Conservation (phyloP, 2,113 vertebrate species). For the Zosterops hypoxanthus region DNA sequence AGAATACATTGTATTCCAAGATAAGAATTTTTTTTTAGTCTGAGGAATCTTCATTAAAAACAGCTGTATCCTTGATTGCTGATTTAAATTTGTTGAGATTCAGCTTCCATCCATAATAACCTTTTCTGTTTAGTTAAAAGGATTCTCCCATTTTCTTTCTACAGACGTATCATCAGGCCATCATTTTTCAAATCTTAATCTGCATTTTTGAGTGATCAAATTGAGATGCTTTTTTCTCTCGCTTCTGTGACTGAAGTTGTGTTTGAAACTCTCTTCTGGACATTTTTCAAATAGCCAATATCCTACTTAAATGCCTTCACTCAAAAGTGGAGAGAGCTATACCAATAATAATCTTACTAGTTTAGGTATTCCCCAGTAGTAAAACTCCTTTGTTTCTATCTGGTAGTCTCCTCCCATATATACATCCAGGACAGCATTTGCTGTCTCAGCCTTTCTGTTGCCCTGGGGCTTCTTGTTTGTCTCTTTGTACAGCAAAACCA, state of each 20-base stretch:
- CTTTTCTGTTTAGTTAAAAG: neutral
- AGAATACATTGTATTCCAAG: neutral
- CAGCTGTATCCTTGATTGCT: neutral
- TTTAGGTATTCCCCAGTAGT: neutral
- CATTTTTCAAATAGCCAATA: neutral
- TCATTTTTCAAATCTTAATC: neutral
- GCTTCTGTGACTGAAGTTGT: neutral
- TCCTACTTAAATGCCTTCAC: neutral
- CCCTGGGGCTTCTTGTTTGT: neutral
- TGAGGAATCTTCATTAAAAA: neutral
- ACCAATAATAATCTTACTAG: neutral
- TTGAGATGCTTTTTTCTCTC: neutral
- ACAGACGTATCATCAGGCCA: neutral
- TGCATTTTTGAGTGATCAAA: neutral
- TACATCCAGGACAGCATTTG: neutral
- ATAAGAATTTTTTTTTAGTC: neutral
- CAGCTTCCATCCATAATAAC: neutral
- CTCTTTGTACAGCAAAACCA: neutral
- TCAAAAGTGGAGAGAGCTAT: neutral
- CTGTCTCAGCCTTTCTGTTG: neutral
- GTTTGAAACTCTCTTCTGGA: neutral
- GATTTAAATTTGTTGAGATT: neutral
- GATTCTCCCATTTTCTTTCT: neutral
- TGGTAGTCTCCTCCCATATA: neutral
- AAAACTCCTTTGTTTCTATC: neutral